Evolutionary conservation across 2,797 vertebrate species (phyloP), one percentile per base, ranked within the genome.

Genomic region (Capromys pilorides): DNA sequence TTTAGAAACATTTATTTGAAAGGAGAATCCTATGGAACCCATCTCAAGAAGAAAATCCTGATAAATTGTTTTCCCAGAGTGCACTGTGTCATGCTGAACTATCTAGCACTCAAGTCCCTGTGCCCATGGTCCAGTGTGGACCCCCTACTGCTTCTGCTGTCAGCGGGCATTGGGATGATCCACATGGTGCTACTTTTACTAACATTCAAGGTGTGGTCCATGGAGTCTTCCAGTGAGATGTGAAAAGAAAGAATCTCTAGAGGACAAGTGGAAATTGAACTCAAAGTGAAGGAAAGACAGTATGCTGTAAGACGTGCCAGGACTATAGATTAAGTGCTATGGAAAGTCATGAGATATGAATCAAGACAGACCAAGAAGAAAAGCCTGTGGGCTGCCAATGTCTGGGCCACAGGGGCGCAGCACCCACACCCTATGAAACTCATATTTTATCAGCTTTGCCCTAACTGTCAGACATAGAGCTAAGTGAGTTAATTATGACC

Each of bases 161-260:
- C 36, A 73, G n/a, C 69, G 24, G n/a, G 5, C 10, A 2, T 73
- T 73, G 69, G 36, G 36, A 41, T 41, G 41, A 12, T 24, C 9
- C 69, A 39, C 36, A 26, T 39, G n/a, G 24, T 24, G 69, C n/a
- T 24, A 24, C 18, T 39, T 71, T 71, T 22, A 11, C 69, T n/a
- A 7, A 39, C 6, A 21, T 10, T 2, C 8, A 41, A 41, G 21
- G 2, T 0, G 4, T 13, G 11, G 10, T 36, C 24, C 22, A 73
- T 36, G 4, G 4, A 73, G 36, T 36, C 21, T 39, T 71, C n/a
- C 19, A 14, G 39, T 41, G 71, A 24, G 22, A 26, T 73, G 24
- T 73, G 22, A 41, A 39, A 26, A 39, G 24, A 73, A 73, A 39
- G 39, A 73, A 73, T 11, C 5, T 22, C 71, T 22, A 11, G 21